Conservation (phyloP, 2,797 vertebrate species). For the Schizopygopsis pylzovi region DNA sequence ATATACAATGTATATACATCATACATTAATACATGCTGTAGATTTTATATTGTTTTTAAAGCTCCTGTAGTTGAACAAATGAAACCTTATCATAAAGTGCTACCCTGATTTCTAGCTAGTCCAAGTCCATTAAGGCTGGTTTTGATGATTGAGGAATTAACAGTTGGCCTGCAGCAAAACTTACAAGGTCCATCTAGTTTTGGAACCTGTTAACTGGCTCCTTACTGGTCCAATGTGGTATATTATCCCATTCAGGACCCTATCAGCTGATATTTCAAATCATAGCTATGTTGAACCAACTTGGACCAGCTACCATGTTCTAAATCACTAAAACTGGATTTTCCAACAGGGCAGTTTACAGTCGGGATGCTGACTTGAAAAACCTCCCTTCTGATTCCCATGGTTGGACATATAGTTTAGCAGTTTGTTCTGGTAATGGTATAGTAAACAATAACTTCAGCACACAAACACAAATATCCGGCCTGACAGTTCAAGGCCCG, state of each 20-base stretch:
- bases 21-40: too few relatives aligned
- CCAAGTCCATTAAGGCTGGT: not conserved
- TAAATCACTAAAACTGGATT: not conserved
- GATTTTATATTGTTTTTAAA: too few relatives aligned
- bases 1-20: too few relatives aligned
- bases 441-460: constrained; percentile 56
- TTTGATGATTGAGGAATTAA: not conserved
- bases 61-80: not conserved
- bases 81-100: not conserved
- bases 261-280: not conserved
- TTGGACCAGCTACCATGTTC: not conserved
- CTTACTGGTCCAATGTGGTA: not conserved
- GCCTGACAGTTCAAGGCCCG: constrained; percentile 37
- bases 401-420: constrained; percentile 7
- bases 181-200: not conserved
- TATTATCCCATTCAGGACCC: not conserved
- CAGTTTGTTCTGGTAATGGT: constrained; percentile 29
- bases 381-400: constrained; percentile 42
- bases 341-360: not conserved
- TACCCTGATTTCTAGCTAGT: not conserved
- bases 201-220: not conserved
- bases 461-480: constrained; percentile 61
- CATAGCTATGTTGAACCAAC: not conserved
- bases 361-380: not conserved
- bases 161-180: not conserved